Percentiles rank a stretch among this genome's conserved stretches.
Conservation (phyloP, 2,113 vertebrate genomes). For the Pelvicachromis taeniatus region DNA sequence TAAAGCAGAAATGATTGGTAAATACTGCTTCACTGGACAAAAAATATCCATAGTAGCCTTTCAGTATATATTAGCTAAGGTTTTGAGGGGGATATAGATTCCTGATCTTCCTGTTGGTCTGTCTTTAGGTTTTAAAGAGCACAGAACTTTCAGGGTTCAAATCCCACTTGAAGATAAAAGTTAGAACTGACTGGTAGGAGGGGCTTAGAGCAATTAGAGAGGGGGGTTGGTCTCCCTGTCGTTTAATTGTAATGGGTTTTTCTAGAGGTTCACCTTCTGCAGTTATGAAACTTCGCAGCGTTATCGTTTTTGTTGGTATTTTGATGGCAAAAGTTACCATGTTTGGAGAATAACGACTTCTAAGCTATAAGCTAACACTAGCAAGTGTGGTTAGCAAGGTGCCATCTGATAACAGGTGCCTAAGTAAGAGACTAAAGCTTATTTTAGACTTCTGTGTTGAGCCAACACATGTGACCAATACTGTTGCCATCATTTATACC, state of each 20-base stretch:
- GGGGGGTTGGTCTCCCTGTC: neutral
- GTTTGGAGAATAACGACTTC: neutral
- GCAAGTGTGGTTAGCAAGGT: neutral
- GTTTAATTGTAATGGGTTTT: neutral
- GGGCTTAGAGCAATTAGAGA: neutral
- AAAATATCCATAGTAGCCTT: neutral
- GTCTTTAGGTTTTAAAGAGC: neutral
- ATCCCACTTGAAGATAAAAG: neutral
- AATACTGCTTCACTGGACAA: neutral
- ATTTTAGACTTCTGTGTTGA: neutral
- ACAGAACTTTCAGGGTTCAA: neutral
- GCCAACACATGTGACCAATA: neutral
- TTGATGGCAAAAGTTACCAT: neutral
- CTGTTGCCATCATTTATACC: neutral
- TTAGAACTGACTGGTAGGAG: neutral
- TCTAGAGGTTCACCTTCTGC: neutral
- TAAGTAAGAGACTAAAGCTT: neutral
- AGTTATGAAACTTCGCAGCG: neutral
- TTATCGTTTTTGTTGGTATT: neutral
- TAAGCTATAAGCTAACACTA: neutral
- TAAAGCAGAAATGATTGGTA: too few relatives aligned
- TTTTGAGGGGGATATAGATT: neutral
- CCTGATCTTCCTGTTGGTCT: neutral
- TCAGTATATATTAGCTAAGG: neutral
- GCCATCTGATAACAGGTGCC: neutral